A percentile compares a stretch with the other conserved stretches of the same genome.
phyloP scores from a whole-genome alignment of 35 echinoderm and acorn worm genomes.

The Amphiura filiformis region DNA sequence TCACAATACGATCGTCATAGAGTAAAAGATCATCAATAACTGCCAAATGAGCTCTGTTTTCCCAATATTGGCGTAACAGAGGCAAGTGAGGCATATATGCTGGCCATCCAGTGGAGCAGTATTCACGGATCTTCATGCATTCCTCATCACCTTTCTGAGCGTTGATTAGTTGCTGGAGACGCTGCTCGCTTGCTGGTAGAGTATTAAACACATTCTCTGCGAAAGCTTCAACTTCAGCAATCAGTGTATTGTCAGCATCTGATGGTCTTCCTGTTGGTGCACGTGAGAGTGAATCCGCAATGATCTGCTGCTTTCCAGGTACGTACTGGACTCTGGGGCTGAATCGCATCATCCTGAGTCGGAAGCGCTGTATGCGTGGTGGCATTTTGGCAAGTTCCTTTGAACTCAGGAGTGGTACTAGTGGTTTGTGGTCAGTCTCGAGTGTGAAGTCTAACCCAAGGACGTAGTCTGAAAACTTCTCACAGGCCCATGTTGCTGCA shows the following conservation, averaged over 20 bases:
- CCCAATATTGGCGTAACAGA: slow-evolving; percentile 31
- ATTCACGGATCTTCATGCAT: slow-evolving; percentile 35
- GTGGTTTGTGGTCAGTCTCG: slow-evolving; percentile 46
- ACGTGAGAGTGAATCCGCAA: slow-evolving; percentile 34
- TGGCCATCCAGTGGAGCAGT: slow-evolving; percentile 64
- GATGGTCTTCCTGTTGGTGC: slow-evolving; percentile 3
- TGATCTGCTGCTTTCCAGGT: slow-evolving; percentile 18
- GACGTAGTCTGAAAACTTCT: slow-evolving; percentile 50
- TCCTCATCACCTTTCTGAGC: slow-evolving; percentile 29
- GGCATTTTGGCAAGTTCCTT: slow-evolving; percentile 45
- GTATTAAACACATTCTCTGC: not conserved
- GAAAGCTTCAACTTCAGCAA: slow-evolving; percentile 50
- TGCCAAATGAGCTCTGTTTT: slow-evolving; percentile 28
- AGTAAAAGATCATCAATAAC: slow-evolving; percentile 54
- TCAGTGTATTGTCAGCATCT: not conserved
- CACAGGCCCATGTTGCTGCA: slow-evolving; percentile 45
- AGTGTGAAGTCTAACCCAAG: slow-evolving; percentile 30
- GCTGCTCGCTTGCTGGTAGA: slow-evolving; percentile 29
- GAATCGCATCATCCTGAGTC: slow-evolving; percentile 49
- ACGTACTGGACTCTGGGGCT: slow-evolving; percentile 6
- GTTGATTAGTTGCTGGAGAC: not conserved
- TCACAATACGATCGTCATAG: slow-evolving; percentile 49
- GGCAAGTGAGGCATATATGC: slow-evolving; percentile 33
- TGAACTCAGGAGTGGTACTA: slow-evolving; percentile 34
- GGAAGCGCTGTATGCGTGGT: slow-evolving; percentile 38